A percentile compares a stretch with the other conserved stretches of the same genome.
These are phyloP conservation scores for Drosophila ohnishii DNA, from an alignment of 1,140 invertebrate genomes.

Conservation along the genomic window DNA sequence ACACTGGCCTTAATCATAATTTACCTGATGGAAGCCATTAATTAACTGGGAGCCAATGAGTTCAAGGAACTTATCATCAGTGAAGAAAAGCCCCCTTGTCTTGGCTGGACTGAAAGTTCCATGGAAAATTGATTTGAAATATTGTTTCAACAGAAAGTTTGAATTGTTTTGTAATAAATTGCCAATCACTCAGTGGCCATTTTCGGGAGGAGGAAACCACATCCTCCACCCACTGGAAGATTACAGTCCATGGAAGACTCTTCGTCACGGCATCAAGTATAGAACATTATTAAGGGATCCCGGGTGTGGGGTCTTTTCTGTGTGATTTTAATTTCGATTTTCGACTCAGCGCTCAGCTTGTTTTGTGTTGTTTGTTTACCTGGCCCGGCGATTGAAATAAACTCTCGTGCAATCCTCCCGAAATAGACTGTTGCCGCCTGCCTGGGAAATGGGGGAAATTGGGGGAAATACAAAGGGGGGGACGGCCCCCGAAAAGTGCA, in stretches of 20 bases:
- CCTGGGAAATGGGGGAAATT: conserved; percentile 25
- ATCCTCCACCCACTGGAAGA: conserved; percentile 13
- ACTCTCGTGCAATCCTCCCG: conserved; percentile 68
- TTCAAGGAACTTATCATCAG: conserved; percentile 41
- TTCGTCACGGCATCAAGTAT: conserved; percentile 68
- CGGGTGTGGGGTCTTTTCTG: conserved; percentile 7
- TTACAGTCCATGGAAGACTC: conserved; percentile 10
- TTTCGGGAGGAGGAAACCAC: conserved; percentile 27
- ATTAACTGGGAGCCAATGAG: conserved; percentile 37
- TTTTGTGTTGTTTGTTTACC: conserved; percentile 64
- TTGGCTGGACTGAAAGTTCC: conserved; percentile 5
- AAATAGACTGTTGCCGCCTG: conserved; percentile 62
- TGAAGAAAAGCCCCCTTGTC: conserved; percentile 15
- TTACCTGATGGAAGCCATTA: conserved; percentile 28
- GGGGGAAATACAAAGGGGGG: neutral
- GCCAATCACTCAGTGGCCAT: conserved; percentile 49
- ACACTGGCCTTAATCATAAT: conserved; percentile 24
- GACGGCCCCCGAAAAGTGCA: conserved; percentile 14
- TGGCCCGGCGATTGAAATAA: conserved; percentile 39
- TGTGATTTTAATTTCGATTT: conserved; percentile 30
- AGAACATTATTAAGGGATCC: conserved; percentile 72
- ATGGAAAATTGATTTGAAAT: conserved; percentile 41
- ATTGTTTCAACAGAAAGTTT: conserved; percentile 42
- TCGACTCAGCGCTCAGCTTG: conserved; percentile 23
- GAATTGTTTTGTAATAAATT: conserved; percentile 54